Conservation (phyloP, 2,113 vertebrate genomes). For the Serinus canaria region DNA sequence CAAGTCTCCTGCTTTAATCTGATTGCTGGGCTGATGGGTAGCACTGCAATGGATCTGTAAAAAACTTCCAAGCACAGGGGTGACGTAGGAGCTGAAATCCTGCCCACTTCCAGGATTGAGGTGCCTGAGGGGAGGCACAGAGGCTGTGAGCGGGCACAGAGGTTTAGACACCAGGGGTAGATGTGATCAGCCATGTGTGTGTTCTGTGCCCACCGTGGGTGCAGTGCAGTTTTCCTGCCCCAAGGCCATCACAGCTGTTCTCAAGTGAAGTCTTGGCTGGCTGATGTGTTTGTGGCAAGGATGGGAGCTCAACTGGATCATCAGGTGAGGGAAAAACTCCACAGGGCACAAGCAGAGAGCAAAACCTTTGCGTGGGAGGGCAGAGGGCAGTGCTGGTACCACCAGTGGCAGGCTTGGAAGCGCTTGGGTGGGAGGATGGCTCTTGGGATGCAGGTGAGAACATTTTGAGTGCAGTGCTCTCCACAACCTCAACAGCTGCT, state of each 20-base stretch:
- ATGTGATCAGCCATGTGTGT: neutral
- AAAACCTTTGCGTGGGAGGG: neutral
- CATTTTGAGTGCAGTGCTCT: neutral
- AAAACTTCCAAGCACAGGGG: neutral
- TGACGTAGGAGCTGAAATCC: neutral
- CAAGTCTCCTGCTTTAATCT: slow-evolving; percentile 1
- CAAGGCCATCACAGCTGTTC: neutral
- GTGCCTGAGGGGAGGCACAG: neutral
- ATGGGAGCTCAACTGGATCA: neutral
- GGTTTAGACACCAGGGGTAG: rapidly evolving
- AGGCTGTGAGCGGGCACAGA: neutral
- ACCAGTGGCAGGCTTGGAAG: rapidly evolving
- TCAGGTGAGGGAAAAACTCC: neutral
- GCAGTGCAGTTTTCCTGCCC: neutral
- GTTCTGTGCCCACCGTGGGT: rapidly evolving
- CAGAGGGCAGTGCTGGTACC: neutral
- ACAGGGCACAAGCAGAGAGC: neutral
- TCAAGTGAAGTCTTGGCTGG: neutral
- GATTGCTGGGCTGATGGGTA: neutral
- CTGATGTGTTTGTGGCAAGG: neutral
- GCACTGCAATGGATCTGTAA: neutral
- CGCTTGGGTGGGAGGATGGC: rapidly evolving
- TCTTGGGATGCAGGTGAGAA: neutral
- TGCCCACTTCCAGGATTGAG: neutral
- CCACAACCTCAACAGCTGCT: neutral